Percentiles rank a stretch among this genome's conserved stretches.
These are phyloP conservation scores for Heliconius nattereri DNA, from an alignment of 1,140 invertebrate species.

Conservation along the genomic window DNA sequence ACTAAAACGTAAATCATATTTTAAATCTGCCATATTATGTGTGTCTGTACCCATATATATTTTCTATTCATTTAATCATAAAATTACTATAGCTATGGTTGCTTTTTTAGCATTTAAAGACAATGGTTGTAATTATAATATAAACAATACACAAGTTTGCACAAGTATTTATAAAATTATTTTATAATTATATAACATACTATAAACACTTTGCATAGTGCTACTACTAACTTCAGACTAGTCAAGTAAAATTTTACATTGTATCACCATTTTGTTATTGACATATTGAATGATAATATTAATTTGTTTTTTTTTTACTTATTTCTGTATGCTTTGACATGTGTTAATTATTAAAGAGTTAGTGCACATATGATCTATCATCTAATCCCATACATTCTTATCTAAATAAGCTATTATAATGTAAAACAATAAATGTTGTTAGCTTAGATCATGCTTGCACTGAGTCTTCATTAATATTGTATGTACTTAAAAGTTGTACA, in stretches of 20 bases:
- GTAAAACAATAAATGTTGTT: neutral
- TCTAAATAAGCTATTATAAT: neutral
- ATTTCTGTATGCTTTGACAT: neutral
- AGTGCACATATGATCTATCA: neutral
- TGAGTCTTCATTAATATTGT: slow-evolving; percentile 2
- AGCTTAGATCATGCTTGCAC: neutral
- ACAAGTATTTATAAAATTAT: slow-evolving; percentile 10
- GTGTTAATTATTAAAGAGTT: slow-evolving; percentile 1
- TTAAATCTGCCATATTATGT: neutral
- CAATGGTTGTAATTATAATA: neutral
- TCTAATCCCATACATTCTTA: neutral
- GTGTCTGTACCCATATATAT: neutral
- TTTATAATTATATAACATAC: neutral
- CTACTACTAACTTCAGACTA: neutral
- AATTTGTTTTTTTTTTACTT: neutral
- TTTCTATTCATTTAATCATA: neutral
- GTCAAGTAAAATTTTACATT: neutral
- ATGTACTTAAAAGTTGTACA: slow-evolving; percentile 20
- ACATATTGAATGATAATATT: neutral
- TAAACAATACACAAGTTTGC: neutral
- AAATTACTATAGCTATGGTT: neutral
- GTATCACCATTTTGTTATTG: neutral
- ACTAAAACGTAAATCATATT: neutral
- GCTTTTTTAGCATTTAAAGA: slow-evolving; percentile 1
- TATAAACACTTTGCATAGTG: neutral